phyloP scores from a whole-genome alignment of 2,113 vertebrate genomes.

The Notechis scutatus region DNA sequence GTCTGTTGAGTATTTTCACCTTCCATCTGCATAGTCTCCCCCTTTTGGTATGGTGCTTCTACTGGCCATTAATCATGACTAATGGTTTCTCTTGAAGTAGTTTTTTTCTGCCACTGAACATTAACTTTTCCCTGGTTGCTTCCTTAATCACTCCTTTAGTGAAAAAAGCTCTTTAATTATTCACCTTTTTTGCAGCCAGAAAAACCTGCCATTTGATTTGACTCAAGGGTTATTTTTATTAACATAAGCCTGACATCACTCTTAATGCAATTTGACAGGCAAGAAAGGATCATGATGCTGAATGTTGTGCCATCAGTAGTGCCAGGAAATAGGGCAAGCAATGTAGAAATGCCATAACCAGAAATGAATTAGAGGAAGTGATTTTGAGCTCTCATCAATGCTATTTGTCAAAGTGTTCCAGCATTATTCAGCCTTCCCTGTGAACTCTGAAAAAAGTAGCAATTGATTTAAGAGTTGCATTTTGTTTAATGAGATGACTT shows the following conservation, averaged over 20 bases:
- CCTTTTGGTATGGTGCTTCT: not conserved
- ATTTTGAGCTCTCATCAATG: not conserved
- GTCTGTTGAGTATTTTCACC: not conserved
- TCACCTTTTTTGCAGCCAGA: not conserved
- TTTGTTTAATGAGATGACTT: not conserved
- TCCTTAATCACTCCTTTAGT: not conserved
- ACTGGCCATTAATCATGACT: not conserved
- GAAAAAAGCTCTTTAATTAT: not conserved
- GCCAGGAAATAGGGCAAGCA: not conserved
- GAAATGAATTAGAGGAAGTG: not conserved
- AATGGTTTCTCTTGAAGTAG: not conserved
- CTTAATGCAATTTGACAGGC: not conserved
- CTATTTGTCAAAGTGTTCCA: not conserved
- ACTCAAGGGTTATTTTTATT: not conserved
- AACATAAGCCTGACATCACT: not conserved
- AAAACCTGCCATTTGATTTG: not conserved
- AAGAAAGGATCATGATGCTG: not conserved
- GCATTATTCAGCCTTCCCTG: not conserved
- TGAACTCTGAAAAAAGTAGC: not conserved
- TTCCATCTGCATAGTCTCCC: not conserved
- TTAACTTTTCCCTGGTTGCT: not conserved
- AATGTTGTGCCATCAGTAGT: not conserved
- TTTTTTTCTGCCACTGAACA: not conserved
- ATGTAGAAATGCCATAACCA: not conserved
- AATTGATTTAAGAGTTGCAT: not conserved